Evolutionary conservation across 2,888 invertebrate genomes (phyloP).

Genomic region (Drosophila pegasa): DNA sequence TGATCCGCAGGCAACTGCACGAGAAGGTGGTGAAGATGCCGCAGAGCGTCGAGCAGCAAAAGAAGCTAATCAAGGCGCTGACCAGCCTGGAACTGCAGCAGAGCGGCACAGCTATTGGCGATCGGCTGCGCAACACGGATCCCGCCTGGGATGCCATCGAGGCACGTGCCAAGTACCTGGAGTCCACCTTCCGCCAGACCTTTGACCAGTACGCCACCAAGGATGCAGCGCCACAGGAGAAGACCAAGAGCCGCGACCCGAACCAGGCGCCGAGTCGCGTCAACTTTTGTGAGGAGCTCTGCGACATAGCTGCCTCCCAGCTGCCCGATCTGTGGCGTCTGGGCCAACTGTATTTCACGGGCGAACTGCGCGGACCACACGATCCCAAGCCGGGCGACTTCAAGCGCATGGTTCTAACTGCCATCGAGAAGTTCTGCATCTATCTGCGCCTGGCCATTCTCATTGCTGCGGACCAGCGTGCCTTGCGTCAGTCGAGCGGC

Average conservation of each 20-base stretch:
- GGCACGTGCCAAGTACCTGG: conserved; percentile 92
- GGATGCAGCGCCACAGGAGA: conserved; percentile 79
- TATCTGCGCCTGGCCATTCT: conserved; percentile 91
- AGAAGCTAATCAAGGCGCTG: conserved; percentile 93
- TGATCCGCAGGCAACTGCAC: conserved; percentile 92
- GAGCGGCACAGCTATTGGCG: conserved; percentile 76
- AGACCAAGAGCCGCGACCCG: conserved; percentile 81
- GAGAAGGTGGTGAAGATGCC: conserved; percentile 95
- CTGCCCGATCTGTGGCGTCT: conserved; percentile 98
- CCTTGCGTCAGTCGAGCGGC: conserved; percentile 80
- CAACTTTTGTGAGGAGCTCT: conserved; percentile 92
- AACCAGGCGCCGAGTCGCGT: conserved; percentile 88
- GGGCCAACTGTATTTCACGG: conserved; percentile 96
- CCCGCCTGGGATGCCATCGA: conserved; percentile 98
- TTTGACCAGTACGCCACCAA: conserved; percentile 83
- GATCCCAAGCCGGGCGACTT: conserved; percentile 91
- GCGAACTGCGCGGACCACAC: conserved; percentile 91
- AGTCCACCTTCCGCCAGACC: conserved; percentile 82
- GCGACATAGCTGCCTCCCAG: conserved; percentile 90
- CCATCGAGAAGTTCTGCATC: conserved; percentile 90
- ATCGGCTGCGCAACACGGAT: conserved; percentile 88
- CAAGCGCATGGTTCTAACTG: conserved; percentile 93
- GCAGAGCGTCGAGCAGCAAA: conserved; percentile 96
- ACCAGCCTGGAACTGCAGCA: conserved; percentile 89
- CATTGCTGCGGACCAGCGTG: conserved; percentile 87